A percentile compares a stretch with the other conserved stretches of the same genome.
phyloP scores from a whole-genome alignment of 2,888 invertebrate species.

The Meganola albula region DNA sequence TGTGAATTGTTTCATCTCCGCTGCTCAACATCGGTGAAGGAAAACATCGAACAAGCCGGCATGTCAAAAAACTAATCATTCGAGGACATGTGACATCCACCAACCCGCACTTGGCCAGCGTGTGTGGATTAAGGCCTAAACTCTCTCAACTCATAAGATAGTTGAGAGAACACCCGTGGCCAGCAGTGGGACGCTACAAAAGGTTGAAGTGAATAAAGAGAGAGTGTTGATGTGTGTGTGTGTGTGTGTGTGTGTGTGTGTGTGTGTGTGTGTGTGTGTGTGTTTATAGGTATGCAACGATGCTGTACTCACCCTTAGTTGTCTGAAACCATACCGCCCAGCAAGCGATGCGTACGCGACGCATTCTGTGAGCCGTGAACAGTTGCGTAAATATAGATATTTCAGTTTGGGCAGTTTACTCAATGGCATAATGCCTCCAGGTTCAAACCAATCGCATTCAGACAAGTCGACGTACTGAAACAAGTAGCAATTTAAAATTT shows the following conservation, averaged over 20 bases:
- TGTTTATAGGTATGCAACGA: background rate
- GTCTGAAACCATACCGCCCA: slow-evolving; percentile 82
- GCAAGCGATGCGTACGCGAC: slow-evolving; percentile 87
- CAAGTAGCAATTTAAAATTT: too few species aligned
- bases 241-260: background rate
- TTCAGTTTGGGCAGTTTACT: slow-evolving; percentile 82
- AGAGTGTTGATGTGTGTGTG: background rate
- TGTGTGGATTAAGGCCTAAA: too few species aligned
- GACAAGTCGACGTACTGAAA: slow-evolving; percentile 82
- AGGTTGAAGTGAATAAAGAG: background rate
- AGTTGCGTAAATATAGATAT: slow-evolving; percentile 80
- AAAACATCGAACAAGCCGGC: background rate
- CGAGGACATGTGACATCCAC: background rate
- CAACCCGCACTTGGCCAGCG: background rate
- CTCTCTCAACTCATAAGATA: too few species aligned
- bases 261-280: background rate
- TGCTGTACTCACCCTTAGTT: slow-evolving; percentile 64
- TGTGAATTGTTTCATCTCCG: too few species aligned
- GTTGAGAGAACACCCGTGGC: background rate
- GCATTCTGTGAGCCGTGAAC: slow-evolving; percentile 82
- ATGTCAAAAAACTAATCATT: background rate
- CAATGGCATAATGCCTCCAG: slow-evolving; percentile 83
- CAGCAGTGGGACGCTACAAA: background rate
- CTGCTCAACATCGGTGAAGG: too few species aligned
- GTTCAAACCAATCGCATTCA: slow-evolving; percentile 85